Evolutionary conservation across 2,888 invertebrate species (phyloP).

Genomic region (Dryocosmus kuriphilus): DNA sequence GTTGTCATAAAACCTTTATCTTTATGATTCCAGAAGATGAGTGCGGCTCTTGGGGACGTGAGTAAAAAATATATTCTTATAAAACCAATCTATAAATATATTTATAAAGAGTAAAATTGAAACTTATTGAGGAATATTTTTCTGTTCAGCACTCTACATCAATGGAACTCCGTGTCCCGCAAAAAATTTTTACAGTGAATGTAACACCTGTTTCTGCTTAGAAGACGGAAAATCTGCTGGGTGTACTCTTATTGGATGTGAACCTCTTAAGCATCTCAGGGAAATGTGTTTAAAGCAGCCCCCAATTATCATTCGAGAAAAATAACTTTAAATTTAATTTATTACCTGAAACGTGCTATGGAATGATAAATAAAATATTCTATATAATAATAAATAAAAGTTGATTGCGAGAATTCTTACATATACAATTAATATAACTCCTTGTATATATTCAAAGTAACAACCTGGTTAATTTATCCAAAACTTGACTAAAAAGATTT

Average conservation of each 20-base stretch:
- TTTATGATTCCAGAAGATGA: too few species aligned
- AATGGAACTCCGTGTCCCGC: constrained; percentile 11
- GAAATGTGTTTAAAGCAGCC: too few species aligned
- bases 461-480: too few species aligned
- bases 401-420: background rate
- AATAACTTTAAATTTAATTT: too few species aligned
- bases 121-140: background rate
- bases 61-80: background rate
- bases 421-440: too few species aligned
- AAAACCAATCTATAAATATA: background rate
- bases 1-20: too few species aligned
- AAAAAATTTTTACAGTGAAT: constrained; percentile 14
- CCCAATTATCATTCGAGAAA: too few species aligned
- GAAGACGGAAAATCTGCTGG: constrained; percentile 29
- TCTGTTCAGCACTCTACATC: background rate
- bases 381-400: background rate
- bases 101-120: background rate
- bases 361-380: too few species aligned
- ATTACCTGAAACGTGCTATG: too few species aligned
- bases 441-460: too few species aligned
- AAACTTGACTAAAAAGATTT: too few species aligned
- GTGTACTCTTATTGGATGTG: constrained; percentile 16
- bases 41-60: constrained; percentile 20
- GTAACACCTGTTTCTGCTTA: constrained; percentile 21
- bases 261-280: too few species aligned